Base-by-base conservation (phyloP, 2,113 vertebrate genomes). In the Galemys pyrenaicus region DNA sequence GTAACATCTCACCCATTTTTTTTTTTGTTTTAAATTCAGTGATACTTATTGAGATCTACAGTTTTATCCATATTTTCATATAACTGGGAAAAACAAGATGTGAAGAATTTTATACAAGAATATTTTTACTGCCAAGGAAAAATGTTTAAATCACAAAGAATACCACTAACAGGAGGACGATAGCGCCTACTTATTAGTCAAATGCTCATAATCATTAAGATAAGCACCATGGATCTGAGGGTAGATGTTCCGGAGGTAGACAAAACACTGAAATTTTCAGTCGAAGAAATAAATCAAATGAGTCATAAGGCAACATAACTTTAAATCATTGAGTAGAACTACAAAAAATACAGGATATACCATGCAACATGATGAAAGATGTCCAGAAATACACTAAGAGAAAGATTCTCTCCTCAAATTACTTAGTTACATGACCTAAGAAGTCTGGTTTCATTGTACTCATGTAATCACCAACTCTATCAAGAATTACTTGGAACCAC, bases 261-360 rank as follows among this genome's bases (percentile, higher is more conserved):
- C 64, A 93, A n/a, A 95, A 75, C 10, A 87, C n/a, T 49, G 12
- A 51, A 75, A 77, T 54, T 95, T 88, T 85, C 64, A 74, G 67
- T 81, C 67, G 68, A 82, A 93, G 54, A 93, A 93, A 92, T 80
- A 94, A 94, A 90, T 81, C 79, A 87, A 88, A 44, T 75, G 26
- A 93, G 87, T 75, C 54, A 75, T 9, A 85, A 44, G 56, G 75
- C 30, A 91, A 30, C 1, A 15, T 20, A 17, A 86, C 26, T 28
- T 85, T 94, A 91, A 94, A 73, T 89, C 51, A 94, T 28, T 93
- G 24, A 68, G 46, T n/a, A 81, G 81, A 87, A 77, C 68, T 74
- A 87, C 39, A 94, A 81, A 68, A 84, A 58, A 86, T 58, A n/a
- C 7, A 89, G n/a, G 12, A 37, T 26, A 35, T 71, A 56, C 16